A percentile compares a stretch with the other conserved stretches of the same genome.
phyloP scores from a whole-genome alignment of 2,888 invertebrate genomes.

The Glomeris marginata region DNA sequence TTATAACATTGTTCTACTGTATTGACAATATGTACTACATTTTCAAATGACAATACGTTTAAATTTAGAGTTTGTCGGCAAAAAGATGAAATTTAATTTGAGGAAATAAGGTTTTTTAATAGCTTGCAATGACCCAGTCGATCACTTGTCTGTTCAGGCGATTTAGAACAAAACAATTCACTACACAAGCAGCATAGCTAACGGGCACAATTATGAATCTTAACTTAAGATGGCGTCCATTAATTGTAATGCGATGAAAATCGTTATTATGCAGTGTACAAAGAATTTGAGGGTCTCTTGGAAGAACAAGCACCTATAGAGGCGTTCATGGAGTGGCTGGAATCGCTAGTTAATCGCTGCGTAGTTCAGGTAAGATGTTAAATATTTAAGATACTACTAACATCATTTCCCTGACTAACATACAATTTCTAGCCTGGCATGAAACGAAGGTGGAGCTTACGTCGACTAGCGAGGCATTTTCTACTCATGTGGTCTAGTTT shows the following conservation, averaged over 20 bases:
- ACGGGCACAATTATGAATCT: too few relatives aligned
- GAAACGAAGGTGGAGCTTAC: slow-evolving; percentile 22
- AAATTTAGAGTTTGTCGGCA: too few relatives aligned
- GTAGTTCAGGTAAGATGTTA: slow-evolving; percentile 26
- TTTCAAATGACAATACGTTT: too few relatives aligned
- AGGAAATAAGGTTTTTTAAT: not conserved
- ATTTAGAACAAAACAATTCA: not conserved
- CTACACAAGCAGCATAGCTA: too few relatives aligned
- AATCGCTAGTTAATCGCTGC: slow-evolving; percentile 32
- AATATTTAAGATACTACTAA: not conserved
- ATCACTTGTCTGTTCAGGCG: not conserved
- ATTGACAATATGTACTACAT: too few relatives aligned
- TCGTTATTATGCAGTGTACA: slow-evolving; percentile 25
- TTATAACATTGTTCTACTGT: too few relatives aligned
- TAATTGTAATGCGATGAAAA: not conserved
- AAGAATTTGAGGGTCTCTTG: slow-evolving; percentile 33
- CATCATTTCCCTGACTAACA: not conserved
- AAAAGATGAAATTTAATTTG: not conserved
- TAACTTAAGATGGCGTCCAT: too few relatives aligned
- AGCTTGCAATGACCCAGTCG: not conserved
- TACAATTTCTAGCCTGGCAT: slow-evolving; percentile 20
- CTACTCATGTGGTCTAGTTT: slow-evolving; percentile 34
- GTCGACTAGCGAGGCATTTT: slow-evolving; percentile 30
- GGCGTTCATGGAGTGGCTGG: slow-evolving; percentile 33
- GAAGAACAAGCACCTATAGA: slow-evolving; percentile 33